These are phyloP conservation scores for Apodemus agrarius DNA, from an alignment of 2,797 vertebrate species.

Conservation along the genomic window DNA sequence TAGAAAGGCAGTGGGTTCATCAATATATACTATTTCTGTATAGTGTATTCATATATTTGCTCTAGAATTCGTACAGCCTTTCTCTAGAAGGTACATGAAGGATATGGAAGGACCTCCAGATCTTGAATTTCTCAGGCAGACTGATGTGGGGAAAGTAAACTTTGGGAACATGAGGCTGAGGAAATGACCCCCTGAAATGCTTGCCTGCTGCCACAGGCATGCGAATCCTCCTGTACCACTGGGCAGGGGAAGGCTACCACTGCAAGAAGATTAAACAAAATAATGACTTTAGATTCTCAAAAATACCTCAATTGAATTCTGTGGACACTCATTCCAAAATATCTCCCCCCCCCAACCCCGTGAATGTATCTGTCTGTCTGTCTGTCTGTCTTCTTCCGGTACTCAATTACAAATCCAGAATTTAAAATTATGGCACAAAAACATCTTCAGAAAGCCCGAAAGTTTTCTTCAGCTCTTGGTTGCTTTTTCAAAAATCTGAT, in stretches of 20 bases:
- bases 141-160: not conserved
- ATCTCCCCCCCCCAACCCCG: not conserved
- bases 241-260: too few species aligned
- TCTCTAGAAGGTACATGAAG: not conserved
- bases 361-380: not conserved
- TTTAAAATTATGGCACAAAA: constrained; percentile 47
- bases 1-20: not conserved
- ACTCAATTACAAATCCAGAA: not conserved
- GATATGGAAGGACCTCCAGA: not conserved
- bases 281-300: not conserved
- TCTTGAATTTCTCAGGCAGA: not conserved
- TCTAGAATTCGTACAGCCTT: not conserved
- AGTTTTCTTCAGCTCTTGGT: not conserved
- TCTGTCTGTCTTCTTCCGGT: not conserved
- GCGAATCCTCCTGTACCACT: not conserved
- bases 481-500: not conserved
- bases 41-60: not conserved
- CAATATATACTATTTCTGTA: not conserved
- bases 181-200: not conserved
- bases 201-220: not conserved
- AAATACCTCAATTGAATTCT: constrained; percentile 13
- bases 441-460: not conserved
- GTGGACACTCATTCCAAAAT: not conserved
- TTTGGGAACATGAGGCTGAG: not conserved
- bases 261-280: not conserved